Base-by-base conservation (phyloP, 35 echinoderm and acorn worm genomes). In the Ophioderma brevispina region DNA sequence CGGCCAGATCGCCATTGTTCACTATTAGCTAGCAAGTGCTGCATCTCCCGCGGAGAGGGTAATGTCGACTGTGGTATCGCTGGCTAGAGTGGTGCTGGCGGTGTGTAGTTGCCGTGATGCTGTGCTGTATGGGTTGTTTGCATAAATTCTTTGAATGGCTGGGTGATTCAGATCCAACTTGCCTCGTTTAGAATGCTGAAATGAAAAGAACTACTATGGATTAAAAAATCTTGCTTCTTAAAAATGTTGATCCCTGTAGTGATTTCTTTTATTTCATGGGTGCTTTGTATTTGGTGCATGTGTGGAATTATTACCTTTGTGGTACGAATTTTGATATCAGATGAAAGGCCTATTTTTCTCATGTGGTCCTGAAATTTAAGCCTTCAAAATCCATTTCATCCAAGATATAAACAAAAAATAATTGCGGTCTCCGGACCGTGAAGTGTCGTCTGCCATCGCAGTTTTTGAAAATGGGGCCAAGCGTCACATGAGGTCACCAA, bases 151-250 rank as follows among this genome's bases (percentile, higher is more conserved):
- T 79, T 94, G 93, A 30, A 98, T 92, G 19, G 96, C 92, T 46
- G 96, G 96, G 39, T 98, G 96, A 41, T 90, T 90, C 35, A 97
- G 43, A 46, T 97, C 92, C 11, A 93, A n/a, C 77, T 97, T 85
- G 35, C 15, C 92, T 33, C 79, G 55, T 37, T 91, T 63, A 23
- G 0, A 38, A 56, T 85, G 37, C 8, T 55, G 55, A 19, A 33
- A 63, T 19, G 32, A 19, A 55, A 85, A 15, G 1, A 46, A 17
- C 41, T 8, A 46, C 4, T n/a, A n/a, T n/a, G n/a, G n/a, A n/a
- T n/a, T n/a, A n/a, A n/a, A n/a, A n/a, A n/a, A n/a, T n/a, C n/a
- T n/a, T n/a, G n/a, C n/a, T n/a, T n/a, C n/a, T n/a, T n/a, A n/a
- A n/a, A n/a, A n/a, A n/a, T n/a, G n/a, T n/a, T n/a, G n/a, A n/a